Base-by-base conservation (phyloP, 1,140 invertebrate genomes). In the Drosophila serrata region DNA sequence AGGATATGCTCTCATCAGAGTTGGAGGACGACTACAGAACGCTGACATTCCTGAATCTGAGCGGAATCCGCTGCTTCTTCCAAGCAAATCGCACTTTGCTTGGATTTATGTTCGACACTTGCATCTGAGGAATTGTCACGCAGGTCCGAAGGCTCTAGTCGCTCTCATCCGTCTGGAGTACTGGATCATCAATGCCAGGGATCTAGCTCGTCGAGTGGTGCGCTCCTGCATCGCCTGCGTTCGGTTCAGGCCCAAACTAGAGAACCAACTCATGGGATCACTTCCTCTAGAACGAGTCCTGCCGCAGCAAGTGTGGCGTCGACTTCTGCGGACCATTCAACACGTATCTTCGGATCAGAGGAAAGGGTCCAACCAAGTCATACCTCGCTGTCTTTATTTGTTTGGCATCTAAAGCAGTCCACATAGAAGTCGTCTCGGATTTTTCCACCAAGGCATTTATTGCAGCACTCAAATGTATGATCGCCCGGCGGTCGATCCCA, bases 351-450 rank as follows among this genome's bases (percentile, higher is more conserved):
- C 24, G 45, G 6, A 48, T 48, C 13, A 27, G 22, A 48, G 17
- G 9, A 43, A 22, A 22, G 42, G 24, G 45, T 48, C 15, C 13
- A 15, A 48, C 24, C 4, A 48, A 27, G 8, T 27, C 4, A 6
- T 15, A 48, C 8, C 45, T 48, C 7, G 45, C 45, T 2, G 13
- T 27, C 45, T 48, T 48, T 6, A n/a, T 43, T 48, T n/a, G 33
- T 55, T 37, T 55, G 12, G 12, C 49, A 31, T 55, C 19, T 6
- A 22, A 37, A 17, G 33, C 51, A 22, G 17, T 22, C 17, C 51
- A 37, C 2, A 35, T 55, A 35, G 33, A 37, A 35, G 31, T 33
- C 19, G 51, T 55, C 31, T 55, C 31, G 17, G 51, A 55, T 35
- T 37, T 37, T 7, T 37, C 31, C 12, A 37, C 51, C 31, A 55